A percentile compares a stretch with the other conserved stretches of the same genome.
phyloP scores from a whole-genome alignment of 2,797 vertebrate species.

The Myotis myotis region DNA sequence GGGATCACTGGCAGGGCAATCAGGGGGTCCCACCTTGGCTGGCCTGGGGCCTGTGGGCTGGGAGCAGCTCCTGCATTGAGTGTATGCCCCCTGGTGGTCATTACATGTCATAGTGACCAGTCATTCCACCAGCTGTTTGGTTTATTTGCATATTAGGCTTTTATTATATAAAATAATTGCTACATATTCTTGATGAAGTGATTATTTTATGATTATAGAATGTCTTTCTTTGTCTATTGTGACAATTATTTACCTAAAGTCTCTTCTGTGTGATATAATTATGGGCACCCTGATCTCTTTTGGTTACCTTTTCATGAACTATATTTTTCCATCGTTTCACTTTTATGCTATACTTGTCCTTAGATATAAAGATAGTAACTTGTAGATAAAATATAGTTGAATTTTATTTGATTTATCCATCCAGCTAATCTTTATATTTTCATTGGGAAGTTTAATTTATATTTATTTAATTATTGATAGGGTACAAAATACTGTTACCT shows the following conservation, averaged over 20 bases:
- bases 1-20: too few relatives aligned
- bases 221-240: not conserved
- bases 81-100: too few relatives aligned
- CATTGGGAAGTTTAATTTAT: not conserved
- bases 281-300: not conserved
- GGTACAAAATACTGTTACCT: not conserved
- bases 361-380: not conserved
- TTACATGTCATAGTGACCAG: too few relatives aligned
- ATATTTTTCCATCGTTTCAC: not conserved
- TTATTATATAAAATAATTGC: not conserved
- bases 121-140: too few relatives aligned
- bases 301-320: not conserved
- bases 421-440: not conserved
- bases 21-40: too few relatives aligned
- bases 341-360: not conserved
- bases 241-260: not conserved
- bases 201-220: not conserved
- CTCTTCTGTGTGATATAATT: not conserved
- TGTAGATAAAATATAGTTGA: not conserved
- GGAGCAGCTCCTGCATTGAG: too few relatives aligned
- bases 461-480: not conserved
- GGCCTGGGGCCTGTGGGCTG: too few relatives aligned
- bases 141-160: too few relatives aligned
- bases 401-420: not conserved
- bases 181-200: not conserved